A percentile compares a stretch with the other conserved stretches of the same genome.
Evolutionary conservation across 2,797 vertebrate species (phyloP).

Genomic region (Microctenopoma steveboyesi): DNA sequence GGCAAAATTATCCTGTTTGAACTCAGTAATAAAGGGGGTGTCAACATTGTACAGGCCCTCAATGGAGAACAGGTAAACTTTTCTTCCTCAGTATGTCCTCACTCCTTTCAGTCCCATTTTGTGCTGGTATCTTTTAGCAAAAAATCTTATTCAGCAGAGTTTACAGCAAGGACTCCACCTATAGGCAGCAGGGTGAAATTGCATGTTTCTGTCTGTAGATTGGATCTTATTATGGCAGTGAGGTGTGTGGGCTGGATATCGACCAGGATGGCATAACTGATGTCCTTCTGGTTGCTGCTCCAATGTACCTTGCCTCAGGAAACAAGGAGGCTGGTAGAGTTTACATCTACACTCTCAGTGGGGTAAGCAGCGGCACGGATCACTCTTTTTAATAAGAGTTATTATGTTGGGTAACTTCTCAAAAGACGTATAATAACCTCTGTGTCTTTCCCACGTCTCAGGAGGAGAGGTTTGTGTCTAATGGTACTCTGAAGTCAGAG

Average conservation of each 20-base stretch:
- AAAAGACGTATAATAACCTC: not conserved
- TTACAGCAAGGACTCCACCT: constrained; percentile 55
- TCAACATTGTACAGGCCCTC: constrained; percentile 89
- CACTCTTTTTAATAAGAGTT: not conserved
- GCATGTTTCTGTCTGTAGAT: constrained; percentile 81
- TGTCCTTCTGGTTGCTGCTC: constrained; percentile 92
- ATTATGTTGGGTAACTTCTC: not conserved
- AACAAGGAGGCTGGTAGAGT: constrained; percentile 92
- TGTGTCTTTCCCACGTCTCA: constrained; percentile 13
- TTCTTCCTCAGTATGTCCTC: not conserved
- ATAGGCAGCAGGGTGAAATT: constrained; percentile 38
- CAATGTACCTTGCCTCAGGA: constrained; percentile 92
- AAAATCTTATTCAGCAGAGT: not conserved
- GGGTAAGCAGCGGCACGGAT: constrained; percentile 61
- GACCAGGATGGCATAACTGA: constrained; percentile 91
- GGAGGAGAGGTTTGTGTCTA: constrained; percentile 84
- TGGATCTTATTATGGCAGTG: constrained; percentile 96
- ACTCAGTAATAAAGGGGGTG: constrained; percentile 79
- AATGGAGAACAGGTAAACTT: constrained; percentile 90
- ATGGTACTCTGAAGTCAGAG: constrained; percentile 86
- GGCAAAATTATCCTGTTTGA: constrained; percentile 96
- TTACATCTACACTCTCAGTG: constrained; percentile 88
- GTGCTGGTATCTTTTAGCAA: not conserved
- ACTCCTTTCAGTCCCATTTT: not conserved
- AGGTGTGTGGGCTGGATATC: constrained; percentile 90